Percentiles rank a stretch among this genome's conserved stretches.
Evolutionary conservation across 2,888 invertebrate genomes (phyloP).

Genomic region (Caenorhabditis imperialis): DNA sequence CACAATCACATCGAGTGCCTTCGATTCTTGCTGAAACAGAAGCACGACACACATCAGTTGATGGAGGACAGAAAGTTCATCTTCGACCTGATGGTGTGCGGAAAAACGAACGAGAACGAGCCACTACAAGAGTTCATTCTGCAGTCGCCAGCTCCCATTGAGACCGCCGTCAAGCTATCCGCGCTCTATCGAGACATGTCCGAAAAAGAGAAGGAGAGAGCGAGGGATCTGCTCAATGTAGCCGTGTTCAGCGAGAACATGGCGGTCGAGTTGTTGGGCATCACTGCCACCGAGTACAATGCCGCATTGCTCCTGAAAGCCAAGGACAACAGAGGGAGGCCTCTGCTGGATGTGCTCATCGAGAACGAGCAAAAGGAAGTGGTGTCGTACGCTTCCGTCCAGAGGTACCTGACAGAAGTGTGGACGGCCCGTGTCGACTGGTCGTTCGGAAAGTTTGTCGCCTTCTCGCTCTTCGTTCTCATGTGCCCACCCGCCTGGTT

Average conservation of each 20-base stretch:
- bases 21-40: conserved; percentile 94
- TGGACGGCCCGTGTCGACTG: conserved; percentile 97
- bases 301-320: conserved; percentile 95
- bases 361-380: conserved; percentile 89
- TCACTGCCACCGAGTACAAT: conserved; percentile 82
- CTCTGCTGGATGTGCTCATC: conserved; percentile 85
- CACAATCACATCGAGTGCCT: conserved; percentile 96
- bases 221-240: conserved; percentile 94
- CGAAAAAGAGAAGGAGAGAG: conserved; percentile 84
- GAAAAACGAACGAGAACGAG: conserved; percentile 87
- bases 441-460: conserved; percentile 94
- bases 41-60: conserved; percentile 94
- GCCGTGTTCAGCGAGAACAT: conserved; percentile 96
- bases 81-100: conserved; percentile 93
- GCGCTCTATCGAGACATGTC: conserved; percentile 85
- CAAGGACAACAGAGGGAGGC: conserved; percentile 92
- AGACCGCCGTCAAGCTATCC: conserved; percentile 96
- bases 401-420: conserved; percentile 85
- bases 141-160: conserved; percentile 98
- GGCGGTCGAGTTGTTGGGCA: conserved; percentile 92
- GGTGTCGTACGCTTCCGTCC: conserved; percentile 79
- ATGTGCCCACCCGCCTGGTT: conserved; percentile 90
- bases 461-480: conserved; percentile 92
- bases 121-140: conserved; percentile 97
- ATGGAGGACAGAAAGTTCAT: conserved; percentile 96